A percentile compares a stretch with the other conserved stretches of the same genome.
Conservation (phyloP, 30 jellyfish, hydroid and myxozoan species). For the Cassiopea andromeda region DNA sequence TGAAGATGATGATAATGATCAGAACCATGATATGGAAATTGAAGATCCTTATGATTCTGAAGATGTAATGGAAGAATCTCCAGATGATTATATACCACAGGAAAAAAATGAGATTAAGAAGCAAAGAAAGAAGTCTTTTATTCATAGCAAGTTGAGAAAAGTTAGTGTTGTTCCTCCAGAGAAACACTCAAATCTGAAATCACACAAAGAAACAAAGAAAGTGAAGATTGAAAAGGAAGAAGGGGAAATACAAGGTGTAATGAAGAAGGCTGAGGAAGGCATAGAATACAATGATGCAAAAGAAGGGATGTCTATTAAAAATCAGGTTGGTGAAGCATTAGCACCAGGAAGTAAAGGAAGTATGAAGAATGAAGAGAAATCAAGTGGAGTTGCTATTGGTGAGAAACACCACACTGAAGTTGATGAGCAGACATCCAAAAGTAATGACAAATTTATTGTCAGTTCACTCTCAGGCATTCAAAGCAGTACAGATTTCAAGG, state of each 20-base stretch:
- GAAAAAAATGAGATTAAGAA: not conserved
- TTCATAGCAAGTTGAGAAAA: not conserved
- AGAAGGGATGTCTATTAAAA: not conserved
- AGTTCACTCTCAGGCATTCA: not conserved
- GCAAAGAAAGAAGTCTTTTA: not conserved
- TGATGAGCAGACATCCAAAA: not conserved
- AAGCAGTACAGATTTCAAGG: not conserved
- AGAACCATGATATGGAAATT: not conserved
- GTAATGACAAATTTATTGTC: no score
- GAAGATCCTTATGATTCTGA: slow-evolving; percentile 24
- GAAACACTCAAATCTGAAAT: not conserved
- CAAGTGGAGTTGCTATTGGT: not conserved
- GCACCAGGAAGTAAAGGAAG: slow-evolving; percentile 24
- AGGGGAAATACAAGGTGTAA: not conserved
- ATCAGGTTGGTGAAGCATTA: slow-evolving; percentile 5
- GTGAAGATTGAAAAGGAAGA: not conserved
- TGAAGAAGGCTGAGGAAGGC: not conserved
- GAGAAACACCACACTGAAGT: no score
- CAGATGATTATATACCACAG: not conserved
- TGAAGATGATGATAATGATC: slow-evolving; percentile 20
- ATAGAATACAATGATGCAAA: not conserved
- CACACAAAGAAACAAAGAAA: not conserved
- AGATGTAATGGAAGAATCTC: slow-evolving; percentile 19
- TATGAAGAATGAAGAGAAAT: not conserved
- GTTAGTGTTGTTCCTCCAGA: not conserved